Base-by-base conservation (phyloP, 2,797 vertebrate genomes). In the Propithecus perrieri region DNA sequence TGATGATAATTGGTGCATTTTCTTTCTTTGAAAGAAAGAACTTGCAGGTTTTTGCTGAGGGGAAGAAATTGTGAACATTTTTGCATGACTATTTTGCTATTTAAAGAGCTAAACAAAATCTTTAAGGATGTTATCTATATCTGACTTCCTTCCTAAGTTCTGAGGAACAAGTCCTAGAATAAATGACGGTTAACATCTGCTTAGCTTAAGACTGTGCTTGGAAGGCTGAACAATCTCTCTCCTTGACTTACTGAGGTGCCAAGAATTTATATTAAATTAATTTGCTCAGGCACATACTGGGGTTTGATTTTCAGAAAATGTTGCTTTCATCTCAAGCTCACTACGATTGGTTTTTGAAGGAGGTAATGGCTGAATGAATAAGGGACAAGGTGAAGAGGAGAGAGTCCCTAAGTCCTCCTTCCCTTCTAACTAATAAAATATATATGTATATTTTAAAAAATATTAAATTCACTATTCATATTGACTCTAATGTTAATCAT, bases 121-220 rank as follows among this genome's bases (percentile, higher is more conserved):
- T 93, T 69, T 55, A 57, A 50, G 67, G 75, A 24, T 84, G 48
- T 91, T 96, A 93, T 97, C 94, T 96, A 17, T 89, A 80, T 95
- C 84, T 89, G 61, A 96, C 92, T 97, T 97, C 91, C 95, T 96
- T 93, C 65, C 57, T 89, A 65, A 95, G 17, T 76, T 91, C 63
- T 35, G 63, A 95, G 26, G 50, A 85, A 28, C 4, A 4, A 91
- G 63, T 96, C 85, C 65, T 95, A 53, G 35, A 78, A 84, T 67
- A 92, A 91, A 33, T 93, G 95, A 96, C n/a, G 65, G 15, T 43
- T 84, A 71, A 69, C 92, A 93, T 95, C 95, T 93, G 93, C 69
- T 94, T 85, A 78, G 74, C 79, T 84, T 80, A 78, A 71, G 53
- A 85, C n/a, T 65, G 20, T 26, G 50, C 59, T 87, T 74, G 50